Percentiles rank a stretch among this genome's conserved stretches.
Evolutionary conservation across 2,888 invertebrate genomes (phyloP).

Genomic region (Aphidius colemani): DNA sequence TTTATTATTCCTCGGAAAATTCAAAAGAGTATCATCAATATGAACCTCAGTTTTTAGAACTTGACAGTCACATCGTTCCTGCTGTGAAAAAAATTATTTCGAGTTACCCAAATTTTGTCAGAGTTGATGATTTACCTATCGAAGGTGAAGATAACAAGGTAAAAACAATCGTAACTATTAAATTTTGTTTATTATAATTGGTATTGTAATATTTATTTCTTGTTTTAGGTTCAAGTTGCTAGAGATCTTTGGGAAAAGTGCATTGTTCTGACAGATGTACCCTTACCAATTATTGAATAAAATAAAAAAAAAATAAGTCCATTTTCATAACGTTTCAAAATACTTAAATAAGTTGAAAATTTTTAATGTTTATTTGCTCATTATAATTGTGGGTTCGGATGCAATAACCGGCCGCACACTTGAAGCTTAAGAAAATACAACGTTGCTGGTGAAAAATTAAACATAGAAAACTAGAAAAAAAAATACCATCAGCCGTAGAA

Average conservation of each 20-base stretch:
- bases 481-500: no score
- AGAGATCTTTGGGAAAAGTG: constrained; percentile 84
- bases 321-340: constrained; percentile 30
- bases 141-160: constrained; percentile 70
- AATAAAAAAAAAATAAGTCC: constrained; percentile 25
- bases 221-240: constrained; percentile 64
- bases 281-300: constrained; percentile 62
- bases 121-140: constrained; percentile 74
- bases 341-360: no score
- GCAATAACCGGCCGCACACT: no score
- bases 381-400: no score
- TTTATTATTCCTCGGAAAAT: constrained; percentile 87
- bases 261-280: constrained; percentile 74
- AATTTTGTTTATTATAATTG: constrained; percentile 2
- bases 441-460: no score
- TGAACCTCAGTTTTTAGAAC: constrained; percentile 77
- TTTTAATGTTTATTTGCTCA: no score
- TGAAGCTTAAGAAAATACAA: no score
- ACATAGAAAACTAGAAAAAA: no score
- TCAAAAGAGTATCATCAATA: constrained; percentile 82
- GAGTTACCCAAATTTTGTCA: constrained; percentile 77
- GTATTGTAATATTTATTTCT: no score
- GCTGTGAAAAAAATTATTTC: constrained; percentile 74
- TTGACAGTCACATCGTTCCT: constrained; percentile 70
- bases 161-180: constrained; percentile 34